These are phyloP conservation scores for Calidris pugnax DNA, from an alignment of 2,113 vertebrate genomes.

Conservation along the genomic window DNA sequence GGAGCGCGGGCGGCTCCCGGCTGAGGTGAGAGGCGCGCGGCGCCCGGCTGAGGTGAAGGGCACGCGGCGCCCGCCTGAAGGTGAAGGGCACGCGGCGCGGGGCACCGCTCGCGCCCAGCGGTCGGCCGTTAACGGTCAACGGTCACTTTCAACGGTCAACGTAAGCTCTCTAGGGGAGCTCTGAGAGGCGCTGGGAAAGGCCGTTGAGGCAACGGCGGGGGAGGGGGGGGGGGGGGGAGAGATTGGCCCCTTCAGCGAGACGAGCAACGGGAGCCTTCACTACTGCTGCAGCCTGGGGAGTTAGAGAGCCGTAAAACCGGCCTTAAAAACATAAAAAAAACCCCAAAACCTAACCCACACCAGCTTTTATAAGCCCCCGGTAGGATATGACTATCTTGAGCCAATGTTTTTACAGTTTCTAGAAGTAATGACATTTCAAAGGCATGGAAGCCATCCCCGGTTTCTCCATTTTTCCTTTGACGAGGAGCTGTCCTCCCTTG, in stretches of 20 bases:
- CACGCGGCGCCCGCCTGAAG: too few species aligned
- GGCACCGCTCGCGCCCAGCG: too few species aligned
- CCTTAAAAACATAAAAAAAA: not conserved
- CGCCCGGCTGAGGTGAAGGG: too few species aligned
- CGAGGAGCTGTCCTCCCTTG: not conserved
- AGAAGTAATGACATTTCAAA: not conserved
- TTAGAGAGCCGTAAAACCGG: not conserved
- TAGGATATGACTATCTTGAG: not conserved
- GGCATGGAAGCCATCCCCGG: not conserved
- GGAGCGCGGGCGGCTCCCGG: not conserved
- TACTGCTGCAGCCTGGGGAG: too few species aligned
- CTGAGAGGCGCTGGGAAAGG: too few species aligned
- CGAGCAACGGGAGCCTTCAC: accelerated
- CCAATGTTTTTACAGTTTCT: not conserved
- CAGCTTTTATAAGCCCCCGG: not conserved
- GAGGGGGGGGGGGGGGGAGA: accelerated
- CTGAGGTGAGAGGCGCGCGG: not conserved
- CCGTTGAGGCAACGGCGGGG: not conserved
- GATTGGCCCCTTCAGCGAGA: not conserved
- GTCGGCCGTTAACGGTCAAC: too few species aligned
- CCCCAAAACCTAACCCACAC: accelerated
- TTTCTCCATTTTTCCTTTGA: not conserved
- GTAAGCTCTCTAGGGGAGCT: too few species aligned
- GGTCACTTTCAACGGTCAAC: too few species aligned
- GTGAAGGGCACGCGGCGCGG: too few species aligned